These are phyloP conservation scores for Podabrus alpinus DNA, from an alignment of 2,888 invertebrate species.

Conservation along the genomic window DNA sequence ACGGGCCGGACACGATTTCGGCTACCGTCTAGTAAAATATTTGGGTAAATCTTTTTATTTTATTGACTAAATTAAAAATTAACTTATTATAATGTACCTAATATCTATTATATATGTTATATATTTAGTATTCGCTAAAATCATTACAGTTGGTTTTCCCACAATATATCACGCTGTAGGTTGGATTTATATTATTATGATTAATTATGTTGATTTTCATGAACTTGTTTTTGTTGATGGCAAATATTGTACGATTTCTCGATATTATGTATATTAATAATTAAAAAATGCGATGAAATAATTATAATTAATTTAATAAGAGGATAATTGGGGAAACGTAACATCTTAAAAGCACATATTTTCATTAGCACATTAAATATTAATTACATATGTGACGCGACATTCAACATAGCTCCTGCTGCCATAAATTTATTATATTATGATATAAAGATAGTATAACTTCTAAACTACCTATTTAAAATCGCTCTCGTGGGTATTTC, in stretches of 20 bases:
- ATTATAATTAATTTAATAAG: neutral
- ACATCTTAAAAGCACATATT: constrained; percentile 15
- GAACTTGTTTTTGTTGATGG: neutral
- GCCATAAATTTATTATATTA: constrained; percentile 36
- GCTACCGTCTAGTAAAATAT: no score
- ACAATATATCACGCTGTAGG: constrained; percentile 7
- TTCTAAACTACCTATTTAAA: constrained; percentile 34
- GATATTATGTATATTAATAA: neutral
- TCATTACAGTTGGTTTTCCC: constrained; percentile 10
- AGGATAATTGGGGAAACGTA: neutral
- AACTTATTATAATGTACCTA: no score
- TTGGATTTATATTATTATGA: constrained; percentile 2
- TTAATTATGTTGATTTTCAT: constrained; percentile 10
- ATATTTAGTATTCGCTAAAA: neutral
- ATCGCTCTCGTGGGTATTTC: constrained; percentile 37
- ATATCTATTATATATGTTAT: no score
- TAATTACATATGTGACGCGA: constrained; percentile 37
- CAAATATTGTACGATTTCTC: neutral
- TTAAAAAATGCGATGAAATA: neutral
- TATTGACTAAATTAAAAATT: no score
- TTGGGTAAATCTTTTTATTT: no score
- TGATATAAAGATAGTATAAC: constrained; percentile 41
- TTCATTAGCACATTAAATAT: constrained; percentile 43
- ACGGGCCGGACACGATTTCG: no score
- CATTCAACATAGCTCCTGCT: constrained; percentile 34